phyloP scores from a whole-genome alignment of 2,797 vertebrate genomes.

The Macropodus opercularis region DNA sequence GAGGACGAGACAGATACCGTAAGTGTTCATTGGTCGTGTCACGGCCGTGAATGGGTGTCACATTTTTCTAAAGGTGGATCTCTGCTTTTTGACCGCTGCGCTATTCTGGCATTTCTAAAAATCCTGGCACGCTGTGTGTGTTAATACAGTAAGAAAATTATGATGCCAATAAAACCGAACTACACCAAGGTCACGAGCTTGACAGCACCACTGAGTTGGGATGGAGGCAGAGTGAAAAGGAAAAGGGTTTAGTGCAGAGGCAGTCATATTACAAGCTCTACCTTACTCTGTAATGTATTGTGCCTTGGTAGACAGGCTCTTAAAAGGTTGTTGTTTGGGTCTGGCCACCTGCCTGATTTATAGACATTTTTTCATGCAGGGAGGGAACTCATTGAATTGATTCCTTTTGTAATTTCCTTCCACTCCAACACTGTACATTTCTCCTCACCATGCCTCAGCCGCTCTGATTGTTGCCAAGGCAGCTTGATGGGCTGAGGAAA shows the following conservation, averaged over 20 bases:
- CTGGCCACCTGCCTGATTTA: conserved; percentile 67
- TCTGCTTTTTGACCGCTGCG: conserved; percentile 43
- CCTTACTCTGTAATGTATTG: conserved; percentile 50
- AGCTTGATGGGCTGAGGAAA: conserved; percentile 64
- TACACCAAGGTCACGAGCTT: conserved; percentile 21
- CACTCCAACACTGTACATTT: conserved; percentile 66
- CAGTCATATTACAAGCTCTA: conserved; percentile 25
- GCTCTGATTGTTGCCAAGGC: conserved; percentile 69
- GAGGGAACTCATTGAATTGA: conserved; percentile 69
- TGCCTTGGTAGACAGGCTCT: conserved; percentile 51
- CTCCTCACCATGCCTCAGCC: conserved; percentile 59
- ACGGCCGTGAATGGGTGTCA: conserved; percentile 44
- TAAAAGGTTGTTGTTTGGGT: conserved; percentile 66
- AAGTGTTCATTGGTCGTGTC: conserved; percentile 51
- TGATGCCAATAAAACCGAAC: conserved; percentile 13
- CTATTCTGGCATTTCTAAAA: conserved; percentile 20
- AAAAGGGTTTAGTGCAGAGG: conserved; percentile 27
- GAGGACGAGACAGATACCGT: conserved; percentile 50
- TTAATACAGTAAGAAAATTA: conserved; percentile 9
- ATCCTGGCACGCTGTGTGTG: conserved; percentile 3
- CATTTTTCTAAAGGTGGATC: conserved; percentile 54
- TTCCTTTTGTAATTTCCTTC: conserved; percentile 77
- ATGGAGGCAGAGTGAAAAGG: conserved; percentile 6
- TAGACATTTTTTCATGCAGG: conserved; percentile 58
- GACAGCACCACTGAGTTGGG: conserved; percentile 16